These are phyloP conservation scores for Leuctra nigra DNA, from an alignment of 2,888 invertebrate species.

Conservation along the genomic window DNA sequence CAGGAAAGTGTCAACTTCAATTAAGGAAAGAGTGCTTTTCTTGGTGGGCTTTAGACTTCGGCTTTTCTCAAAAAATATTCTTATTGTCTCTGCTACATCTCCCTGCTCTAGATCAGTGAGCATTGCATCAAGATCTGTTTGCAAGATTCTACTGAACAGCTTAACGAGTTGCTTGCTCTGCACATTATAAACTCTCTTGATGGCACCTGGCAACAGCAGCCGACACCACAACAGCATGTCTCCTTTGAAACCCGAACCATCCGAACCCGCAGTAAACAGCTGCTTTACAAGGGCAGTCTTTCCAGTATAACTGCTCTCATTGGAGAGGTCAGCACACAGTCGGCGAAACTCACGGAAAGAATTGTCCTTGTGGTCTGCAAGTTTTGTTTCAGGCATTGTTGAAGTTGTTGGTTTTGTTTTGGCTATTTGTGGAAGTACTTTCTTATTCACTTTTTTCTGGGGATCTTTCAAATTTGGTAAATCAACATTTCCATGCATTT, in stretches of 20 bases:
- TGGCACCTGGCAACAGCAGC: constrained; percentile 72
- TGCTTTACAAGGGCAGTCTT: constrained; percentile 68
- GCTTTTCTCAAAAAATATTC: constrained; percentile 66
- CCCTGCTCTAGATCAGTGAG: constrained; percentile 79
- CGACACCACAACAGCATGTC: constrained; percentile 75
- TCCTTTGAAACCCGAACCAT: constrained; percentile 41
- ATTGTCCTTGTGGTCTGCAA: constrained; percentile 50
- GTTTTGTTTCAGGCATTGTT: neutral
- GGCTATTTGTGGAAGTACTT: neutral
- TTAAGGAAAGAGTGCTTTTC: constrained; percentile 64
- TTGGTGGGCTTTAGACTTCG: constrained; percentile 49
- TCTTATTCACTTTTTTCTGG: constrained; percentile 15
- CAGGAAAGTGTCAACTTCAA: constrained; percentile 71
- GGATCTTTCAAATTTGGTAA: constrained; percentile 39
- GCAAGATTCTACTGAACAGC: constrained; percentile 74
- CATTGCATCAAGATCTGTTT: constrained; percentile 70
- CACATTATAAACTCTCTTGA: constrained; percentile 83
- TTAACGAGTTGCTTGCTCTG: constrained; percentile 89
- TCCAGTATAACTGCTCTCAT: constrained; percentile 68
- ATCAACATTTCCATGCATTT: no score
- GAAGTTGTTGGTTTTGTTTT: neutral
- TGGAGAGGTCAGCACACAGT: constrained; percentile 70
- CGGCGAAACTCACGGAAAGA: constrained; percentile 68
- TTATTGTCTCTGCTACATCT: constrained; percentile 83
- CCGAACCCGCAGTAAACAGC: constrained; percentile 53